phyloP scores from a whole-genome alignment of 2,888 invertebrate genomes.

The Saturnia pavonia region DNA sequence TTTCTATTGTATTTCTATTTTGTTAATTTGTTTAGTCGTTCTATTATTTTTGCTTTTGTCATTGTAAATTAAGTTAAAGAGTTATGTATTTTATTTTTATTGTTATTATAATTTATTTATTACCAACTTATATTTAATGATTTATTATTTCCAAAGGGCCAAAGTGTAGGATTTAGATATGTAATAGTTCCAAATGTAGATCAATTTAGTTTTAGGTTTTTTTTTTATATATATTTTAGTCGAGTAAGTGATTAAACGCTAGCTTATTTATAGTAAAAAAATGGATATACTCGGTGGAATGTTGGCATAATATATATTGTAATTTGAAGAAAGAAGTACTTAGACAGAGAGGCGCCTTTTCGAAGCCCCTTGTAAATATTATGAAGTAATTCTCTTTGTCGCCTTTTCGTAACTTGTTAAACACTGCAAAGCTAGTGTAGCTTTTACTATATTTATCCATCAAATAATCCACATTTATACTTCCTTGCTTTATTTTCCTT shows the following conservation, averaged over 20 bases:
- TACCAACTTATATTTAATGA: no score
- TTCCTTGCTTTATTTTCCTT: neutral
- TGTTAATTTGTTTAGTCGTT: neutral
- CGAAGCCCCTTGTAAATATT: slow-evolving; percentile 21
- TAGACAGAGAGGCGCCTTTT: slow-evolving; percentile 37
- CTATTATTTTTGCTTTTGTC: neutral
- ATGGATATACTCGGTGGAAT: slow-evolving; percentile 18
- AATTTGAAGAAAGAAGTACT: slow-evolving; percentile 38
- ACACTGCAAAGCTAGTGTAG: neutral
- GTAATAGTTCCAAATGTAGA: no score
- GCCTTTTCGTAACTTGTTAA: slow-evolving; percentile 19
- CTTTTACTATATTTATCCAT: neutral
- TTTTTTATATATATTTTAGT: no score
- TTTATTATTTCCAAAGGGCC: no score
- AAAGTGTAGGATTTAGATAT: no score
- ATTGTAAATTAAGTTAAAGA: no score
- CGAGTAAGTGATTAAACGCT: neutral
- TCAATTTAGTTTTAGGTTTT: no score
- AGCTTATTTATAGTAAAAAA: neutral
- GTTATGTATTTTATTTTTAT: no score
- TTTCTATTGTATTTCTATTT: neutral
- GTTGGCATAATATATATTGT: slow-evolving; percentile 34
- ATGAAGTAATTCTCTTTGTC: slow-evolving; percentile 17
- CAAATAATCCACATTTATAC: neutral
- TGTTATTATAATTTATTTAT: no score